Conservation (phyloP, 2,888 invertebrate species). For the Auanema sp. region DNA sequence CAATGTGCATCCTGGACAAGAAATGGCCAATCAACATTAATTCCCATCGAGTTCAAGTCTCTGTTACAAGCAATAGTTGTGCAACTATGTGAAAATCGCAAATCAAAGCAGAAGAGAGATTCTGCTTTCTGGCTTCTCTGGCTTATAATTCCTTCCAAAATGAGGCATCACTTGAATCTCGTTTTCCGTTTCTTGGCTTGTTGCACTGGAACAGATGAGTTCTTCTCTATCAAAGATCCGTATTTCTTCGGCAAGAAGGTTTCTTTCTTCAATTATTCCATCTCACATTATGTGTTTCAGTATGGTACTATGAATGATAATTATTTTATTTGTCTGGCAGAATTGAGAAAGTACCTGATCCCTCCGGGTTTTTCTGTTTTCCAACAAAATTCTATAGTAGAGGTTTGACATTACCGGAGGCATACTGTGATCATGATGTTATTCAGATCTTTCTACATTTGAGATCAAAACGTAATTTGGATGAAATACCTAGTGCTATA, state of each 20-base stretch:
- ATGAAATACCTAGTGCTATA: too few species aligned
- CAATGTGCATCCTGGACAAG: not conserved
- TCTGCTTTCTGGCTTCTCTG: not conserved
- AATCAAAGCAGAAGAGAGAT: not conserved
- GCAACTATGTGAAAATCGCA: not conserved
- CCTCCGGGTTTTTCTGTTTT: not conserved
- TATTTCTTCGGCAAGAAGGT: slow-evolving; percentile 1
- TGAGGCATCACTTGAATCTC: not conserved
- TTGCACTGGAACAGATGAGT: not conserved
- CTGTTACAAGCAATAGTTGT: not conserved
- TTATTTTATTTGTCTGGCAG: not conserved
- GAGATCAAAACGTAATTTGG: not conserved
- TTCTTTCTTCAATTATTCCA: too few species aligned
- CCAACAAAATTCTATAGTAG: not conserved
- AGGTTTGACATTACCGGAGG: not conserved
- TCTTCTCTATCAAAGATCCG: not conserved
- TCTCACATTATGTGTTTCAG: not conserved
- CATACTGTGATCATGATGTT: too few species aligned
- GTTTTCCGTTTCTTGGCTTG: not conserved
- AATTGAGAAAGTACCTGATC: not conserved
- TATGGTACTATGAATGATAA: not conserved
- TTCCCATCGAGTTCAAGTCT: not conserved
- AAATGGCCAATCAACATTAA: not conserved
- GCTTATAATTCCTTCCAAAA: not conserved
- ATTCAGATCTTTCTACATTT: not conserved